Base-by-base conservation (phyloP, 2,113 vertebrate species). In the Rattus norvegicus region DNA sequence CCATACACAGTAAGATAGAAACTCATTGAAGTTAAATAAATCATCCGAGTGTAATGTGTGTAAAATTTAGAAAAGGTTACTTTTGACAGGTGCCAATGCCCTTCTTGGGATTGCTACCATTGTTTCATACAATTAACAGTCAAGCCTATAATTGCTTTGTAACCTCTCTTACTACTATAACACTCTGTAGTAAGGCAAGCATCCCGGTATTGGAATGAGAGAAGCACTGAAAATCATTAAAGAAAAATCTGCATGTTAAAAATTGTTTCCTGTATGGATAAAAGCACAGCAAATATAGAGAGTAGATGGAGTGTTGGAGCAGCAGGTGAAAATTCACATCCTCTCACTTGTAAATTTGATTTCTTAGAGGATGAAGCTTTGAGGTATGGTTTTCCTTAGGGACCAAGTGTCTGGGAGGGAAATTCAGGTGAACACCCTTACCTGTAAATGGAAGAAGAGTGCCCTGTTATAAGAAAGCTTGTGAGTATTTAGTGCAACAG, bases 191-290 rank as follows among this genome's bases (percentile, higher is more conserved):
- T n/a, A 81, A n/a, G 70, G 5, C 10, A 94, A 47, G 49, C 11
- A 49, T 76, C 16, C 49, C 76, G 43, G 24, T 69, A 13, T 59
- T 73, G 52, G 10, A 11, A 63, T 2, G 17, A 24, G 19, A 12
- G 28, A 17, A 65, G 14, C 52, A 16, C 26, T 11, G 4, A 75
- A 28, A n/a, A 36, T 20, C 22, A 33, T 73, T 49, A 33, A 69
- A 86, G 65, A 69, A 61, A 70, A 76, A 77, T 77, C 95, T 95
- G 17, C 9, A 13, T 59, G 33, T 93, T 87, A 94, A 92, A 16
- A 92, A 24, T 65, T 69, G 36, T 96, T 98, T 90, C 83, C 22
- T 22, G 63, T n/a, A 49, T 92, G 73, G 81, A 67, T 97, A 92
- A 73, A 94, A 49, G 72, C 94, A 49, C 1, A 86, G 43, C 33